Percentiles rank a stretch among this genome's conserved stretches.
Evolutionary conservation across 2,113 vertebrate species (phyloP).

Genomic region (Corapipo altera): DNA sequence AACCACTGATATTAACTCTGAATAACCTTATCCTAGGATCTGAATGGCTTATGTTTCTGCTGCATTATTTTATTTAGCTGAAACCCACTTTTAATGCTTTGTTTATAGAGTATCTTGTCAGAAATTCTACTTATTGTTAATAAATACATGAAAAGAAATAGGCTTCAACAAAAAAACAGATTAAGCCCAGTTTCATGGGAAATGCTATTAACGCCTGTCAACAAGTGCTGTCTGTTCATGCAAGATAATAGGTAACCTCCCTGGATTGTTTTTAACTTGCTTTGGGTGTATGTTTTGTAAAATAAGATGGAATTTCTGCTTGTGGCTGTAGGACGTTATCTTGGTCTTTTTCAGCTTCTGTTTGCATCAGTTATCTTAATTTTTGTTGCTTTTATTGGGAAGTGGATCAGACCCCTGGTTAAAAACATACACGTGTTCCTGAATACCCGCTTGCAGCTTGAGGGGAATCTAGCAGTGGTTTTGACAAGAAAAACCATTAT

Average conservation of each 20-base stretch:
- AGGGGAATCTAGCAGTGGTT: constrained; percentile 38
- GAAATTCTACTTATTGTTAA: constrained; percentile 37
- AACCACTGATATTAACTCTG: not conserved
- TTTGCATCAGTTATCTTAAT: not conserved
- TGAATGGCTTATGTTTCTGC: not conserved
- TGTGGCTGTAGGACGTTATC: constrained; percentile 3
- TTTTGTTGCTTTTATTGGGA: constrained; percentile 12
- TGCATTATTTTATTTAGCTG: not conserved
- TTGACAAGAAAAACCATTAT: constrained; percentile 61
- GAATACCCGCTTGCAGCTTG: not conserved
- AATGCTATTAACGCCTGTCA: constrained; percentile 45
- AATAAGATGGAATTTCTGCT: constrained; percentile 20
- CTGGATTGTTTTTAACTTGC: constrained; percentile 35
- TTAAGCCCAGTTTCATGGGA: constrained; percentile 20
- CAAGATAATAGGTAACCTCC: constrained; percentile 34
- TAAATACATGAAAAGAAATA: constrained; percentile 2
- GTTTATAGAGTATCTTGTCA: not conserved
- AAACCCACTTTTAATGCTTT: not conserved
- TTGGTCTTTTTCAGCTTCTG: not conserved
- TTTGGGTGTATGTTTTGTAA: not conserved
- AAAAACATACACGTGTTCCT: not conserved
- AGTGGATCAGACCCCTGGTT: constrained; percentile 6
- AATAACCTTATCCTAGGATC: not conserved
- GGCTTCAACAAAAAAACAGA: not conserved
- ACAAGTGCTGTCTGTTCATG: constrained; percentile 23